Conservation (phyloP, 2,888 invertebrate genomes). For the Agrochola lota region DNA sequence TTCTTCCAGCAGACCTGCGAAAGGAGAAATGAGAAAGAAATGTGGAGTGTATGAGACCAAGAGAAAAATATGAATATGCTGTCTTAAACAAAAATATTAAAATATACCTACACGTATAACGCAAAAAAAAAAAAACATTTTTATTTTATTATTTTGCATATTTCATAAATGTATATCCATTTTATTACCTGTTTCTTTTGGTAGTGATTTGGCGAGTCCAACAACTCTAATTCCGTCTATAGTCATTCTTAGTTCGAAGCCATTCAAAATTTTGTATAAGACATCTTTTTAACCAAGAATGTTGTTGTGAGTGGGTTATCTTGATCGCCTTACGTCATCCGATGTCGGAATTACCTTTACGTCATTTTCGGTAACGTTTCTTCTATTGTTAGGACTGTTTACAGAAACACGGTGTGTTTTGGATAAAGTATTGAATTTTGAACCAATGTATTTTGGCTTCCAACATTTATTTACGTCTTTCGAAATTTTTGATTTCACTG, state of each 20-base stretch:
- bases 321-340: constrained; percentile 54
- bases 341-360: constrained; percentile 50
- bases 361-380: constrained; percentile 46
- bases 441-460: not conserved
- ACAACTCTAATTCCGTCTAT: not conserved
- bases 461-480: not conserved
- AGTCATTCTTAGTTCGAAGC: constrained; percentile 14
- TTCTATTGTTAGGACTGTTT: constrained; percentile 37
- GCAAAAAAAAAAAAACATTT: too few relatives aligned
- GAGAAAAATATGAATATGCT: too few relatives aligned
- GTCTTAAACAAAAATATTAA: too few relatives aligned
- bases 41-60: too few relatives aligned
- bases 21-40: too few relatives aligned
- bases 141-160: not conserved
- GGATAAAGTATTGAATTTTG: constrained; percentile 4
- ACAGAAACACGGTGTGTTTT: not conserved
- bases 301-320: constrained; percentile 48
- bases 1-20: too few relatives aligned
- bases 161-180: not conserved
- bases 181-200: not conserved
- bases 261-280: constrained; percentile 5
- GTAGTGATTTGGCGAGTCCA: not conserved
- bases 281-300: constrained; percentile 42
- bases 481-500: constrained; percentile 24
- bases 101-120: too few relatives aligned